Evolutionary conservation across 2,888 invertebrate species (phyloP).

Genomic region (Catocala fraxini): DNA sequence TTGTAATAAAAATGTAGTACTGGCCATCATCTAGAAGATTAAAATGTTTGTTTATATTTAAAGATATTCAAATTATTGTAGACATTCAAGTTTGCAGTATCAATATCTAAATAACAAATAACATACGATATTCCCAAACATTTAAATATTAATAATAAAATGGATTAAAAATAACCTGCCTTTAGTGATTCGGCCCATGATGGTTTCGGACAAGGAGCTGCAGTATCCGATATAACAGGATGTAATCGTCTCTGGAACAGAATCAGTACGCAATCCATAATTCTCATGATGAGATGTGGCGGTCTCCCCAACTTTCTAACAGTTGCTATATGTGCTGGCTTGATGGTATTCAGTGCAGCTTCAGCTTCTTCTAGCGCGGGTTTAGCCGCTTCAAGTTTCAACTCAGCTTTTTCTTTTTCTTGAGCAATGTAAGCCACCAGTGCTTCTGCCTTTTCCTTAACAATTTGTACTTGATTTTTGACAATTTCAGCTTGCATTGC

Average conservation of each 20-base stretch:
- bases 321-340: constrained; percentile 98
- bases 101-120: too few species aligned
- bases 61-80: too few species aligned
- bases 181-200: constrained; percentile 99
- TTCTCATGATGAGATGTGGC: constrained; percentile 98
- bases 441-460: constrained; percentile 98
- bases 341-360: constrained; percentile 97
- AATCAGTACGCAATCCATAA: constrained; percentile 98
- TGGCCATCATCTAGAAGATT: constrained; percentile 94
- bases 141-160: too few species aligned
- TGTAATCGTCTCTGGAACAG: constrained; percentile 96
- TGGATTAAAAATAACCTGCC: constrained; percentile 70
- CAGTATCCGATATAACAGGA: constrained; percentile 93
- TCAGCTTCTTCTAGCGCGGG: constrained; percentile 98
- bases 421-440: constrained; percentile 95
- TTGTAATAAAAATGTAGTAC: constrained; percentile 96
- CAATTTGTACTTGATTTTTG: constrained; percentile 98
- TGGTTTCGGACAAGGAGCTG: constrained; percentile 95
- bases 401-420: constrained; percentile 97
- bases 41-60: not conserved
- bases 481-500: constrained; percentile 98
- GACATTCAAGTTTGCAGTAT: too few species aligned
- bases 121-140: too few species aligned
- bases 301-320: constrained; percentile 98
- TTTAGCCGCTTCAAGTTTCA: constrained; percentile 97